Evolutionary conservation across 2,113 vertebrate genomes (phyloP).

Genomic region (Pyxicephalus adspersus): DNA sequence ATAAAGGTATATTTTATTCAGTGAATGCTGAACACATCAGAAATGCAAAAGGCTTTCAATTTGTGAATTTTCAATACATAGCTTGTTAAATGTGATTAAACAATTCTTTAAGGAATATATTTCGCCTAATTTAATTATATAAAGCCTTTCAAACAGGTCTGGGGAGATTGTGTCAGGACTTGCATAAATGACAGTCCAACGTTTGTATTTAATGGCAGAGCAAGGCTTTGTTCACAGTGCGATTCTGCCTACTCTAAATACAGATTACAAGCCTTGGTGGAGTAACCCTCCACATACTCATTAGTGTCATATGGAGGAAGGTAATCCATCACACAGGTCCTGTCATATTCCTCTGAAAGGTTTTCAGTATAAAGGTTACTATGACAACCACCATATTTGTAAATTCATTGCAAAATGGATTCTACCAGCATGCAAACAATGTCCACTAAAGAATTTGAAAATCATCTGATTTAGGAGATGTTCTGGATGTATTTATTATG

Average conservation of each 20-base stretch:
- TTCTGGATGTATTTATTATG: no score
- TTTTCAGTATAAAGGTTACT: slow-evolving; percentile 25
- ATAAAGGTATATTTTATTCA: no score
- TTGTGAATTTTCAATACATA: no score
- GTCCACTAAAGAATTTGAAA: background rate
- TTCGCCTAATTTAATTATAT: background rate
- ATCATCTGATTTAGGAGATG: no score
- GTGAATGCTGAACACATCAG: no score
- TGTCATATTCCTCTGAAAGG: slow-evolving; percentile 32
- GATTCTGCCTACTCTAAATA: slow-evolving; percentile 3
- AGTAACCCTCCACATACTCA: background rate
- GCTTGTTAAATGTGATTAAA: no score
- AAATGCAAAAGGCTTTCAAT: no score
- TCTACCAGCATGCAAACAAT: slow-evolving; percentile 4
- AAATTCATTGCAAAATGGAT: slow-evolving; percentile 30
- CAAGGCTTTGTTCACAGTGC: background rate
- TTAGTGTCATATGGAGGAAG: slow-evolving; percentile 20
- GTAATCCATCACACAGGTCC: slow-evolving; percentile 25
- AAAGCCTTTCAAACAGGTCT: background rate
- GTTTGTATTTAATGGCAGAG: background rate
- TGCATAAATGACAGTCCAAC: background rate
- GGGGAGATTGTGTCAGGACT: background rate
- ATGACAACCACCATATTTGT: slow-evolving; percentile 34
- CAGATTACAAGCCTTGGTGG: background rate
- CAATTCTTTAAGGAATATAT: background rate